These are phyloP conservation scores for Stichopus chloronotus DNA, from an alignment of 35 echinoderm and acorn worm species.

Conservation along the genomic window DNA sequence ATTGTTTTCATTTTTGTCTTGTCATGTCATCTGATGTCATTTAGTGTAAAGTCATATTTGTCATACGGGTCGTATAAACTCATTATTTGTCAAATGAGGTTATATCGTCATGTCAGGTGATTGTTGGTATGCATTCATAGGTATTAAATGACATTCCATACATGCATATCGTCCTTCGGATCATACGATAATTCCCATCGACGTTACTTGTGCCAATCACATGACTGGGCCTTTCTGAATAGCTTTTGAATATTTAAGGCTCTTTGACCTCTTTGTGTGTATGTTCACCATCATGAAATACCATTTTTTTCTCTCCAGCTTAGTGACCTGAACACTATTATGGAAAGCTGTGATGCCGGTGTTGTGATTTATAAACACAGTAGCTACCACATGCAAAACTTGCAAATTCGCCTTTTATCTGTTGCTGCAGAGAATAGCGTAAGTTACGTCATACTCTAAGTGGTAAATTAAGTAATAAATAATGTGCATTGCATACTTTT, in stretches of 20 bases:
- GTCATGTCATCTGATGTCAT: neutral
- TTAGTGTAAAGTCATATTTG: neutral
- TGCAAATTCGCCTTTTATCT: conserved; percentile 1
- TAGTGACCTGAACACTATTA: conserved; percentile 9
- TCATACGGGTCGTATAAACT: neutral
- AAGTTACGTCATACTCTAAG: neutral
- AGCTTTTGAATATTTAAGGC: neutral
- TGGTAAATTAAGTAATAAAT: conserved; percentile 8
- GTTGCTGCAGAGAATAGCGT: conserved; percentile 1
- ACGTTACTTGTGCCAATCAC: neutral
- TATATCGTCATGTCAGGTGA: neutral
- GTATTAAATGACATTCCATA: neutral
- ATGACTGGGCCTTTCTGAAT: conserved; percentile 3
- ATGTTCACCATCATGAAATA: conserved; percentile 3
- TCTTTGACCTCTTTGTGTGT: neutral
- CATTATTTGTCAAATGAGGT: neutral
- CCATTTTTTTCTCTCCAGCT: conserved; percentile 4
- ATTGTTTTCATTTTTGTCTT: conserved; percentile 7
- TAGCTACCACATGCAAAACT: conserved; percentile 4
- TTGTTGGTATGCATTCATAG: neutral
- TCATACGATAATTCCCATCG: neutral
- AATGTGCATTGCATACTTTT: conserved; percentile 4
- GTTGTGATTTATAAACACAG: conserved; percentile 15
- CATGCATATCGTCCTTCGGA: neutral
- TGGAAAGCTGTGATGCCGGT: neutral